Conservation (phyloP, 2,113 vertebrate genomes). For the Eulemur rufifrons region DNA sequence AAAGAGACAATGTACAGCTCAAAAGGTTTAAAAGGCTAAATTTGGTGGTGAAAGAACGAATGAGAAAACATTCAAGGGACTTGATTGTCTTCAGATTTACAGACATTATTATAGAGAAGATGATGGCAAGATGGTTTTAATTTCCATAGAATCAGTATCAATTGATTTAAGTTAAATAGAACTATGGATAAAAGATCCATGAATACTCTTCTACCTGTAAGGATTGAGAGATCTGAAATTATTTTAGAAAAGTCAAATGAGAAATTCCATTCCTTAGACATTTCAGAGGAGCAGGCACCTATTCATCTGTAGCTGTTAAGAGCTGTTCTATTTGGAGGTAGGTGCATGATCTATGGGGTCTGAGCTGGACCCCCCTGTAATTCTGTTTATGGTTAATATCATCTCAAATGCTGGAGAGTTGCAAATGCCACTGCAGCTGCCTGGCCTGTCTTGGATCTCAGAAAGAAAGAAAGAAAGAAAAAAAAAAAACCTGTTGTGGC, state of each 20-base stretch:
- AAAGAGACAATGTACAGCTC: neutral
- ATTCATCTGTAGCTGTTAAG: neutral
- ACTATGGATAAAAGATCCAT: neutral
- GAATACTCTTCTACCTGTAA: conserved; percentile 8
- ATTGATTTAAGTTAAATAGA: conserved; percentile 7
- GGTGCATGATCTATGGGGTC: neutral
- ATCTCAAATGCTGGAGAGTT: conserved; percentile 38
- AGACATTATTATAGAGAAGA: neutral
- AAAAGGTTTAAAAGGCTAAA: neutral
- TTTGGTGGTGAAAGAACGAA: conserved; percentile 1
- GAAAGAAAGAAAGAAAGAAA: neutral
- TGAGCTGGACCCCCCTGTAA: neutral
- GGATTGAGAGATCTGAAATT: neutral
- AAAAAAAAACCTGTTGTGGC: neutral
- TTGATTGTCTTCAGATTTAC: conserved; percentile 1
- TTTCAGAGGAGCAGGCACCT: neutral
- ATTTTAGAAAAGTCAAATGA: neutral
- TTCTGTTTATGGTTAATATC: conserved; percentile 44
- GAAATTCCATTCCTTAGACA: neutral
- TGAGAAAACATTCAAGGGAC: neutral
- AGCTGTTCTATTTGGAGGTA: neutral
- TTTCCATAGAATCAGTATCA: neutral
- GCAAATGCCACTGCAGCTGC: conserved; percentile 23
- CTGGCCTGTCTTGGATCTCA: neutral
- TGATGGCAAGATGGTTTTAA: conserved; percentile 25